Evolutionary conservation across 2,113 vertebrate genomes (phyloP), one percentile per base, ranked within the genome.

Genomic region (Panurus biarmicus): DNA sequence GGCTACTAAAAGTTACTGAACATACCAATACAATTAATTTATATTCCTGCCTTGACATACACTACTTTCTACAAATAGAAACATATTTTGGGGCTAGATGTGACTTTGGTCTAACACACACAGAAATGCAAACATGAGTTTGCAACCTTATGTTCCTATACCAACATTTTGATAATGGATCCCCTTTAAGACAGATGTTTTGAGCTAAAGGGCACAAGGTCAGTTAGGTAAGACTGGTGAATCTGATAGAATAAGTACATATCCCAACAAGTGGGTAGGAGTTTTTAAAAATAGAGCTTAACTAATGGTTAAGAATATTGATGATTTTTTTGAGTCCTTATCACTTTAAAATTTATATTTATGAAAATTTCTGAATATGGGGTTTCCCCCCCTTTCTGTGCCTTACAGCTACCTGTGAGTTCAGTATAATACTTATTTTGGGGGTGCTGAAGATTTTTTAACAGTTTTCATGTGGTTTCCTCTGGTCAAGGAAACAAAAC

Each of bases 381-480:
- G 11, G 14, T 10, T 3, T 2, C 4, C 6, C 8, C 5, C 4
- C 42, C 16, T 44, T 5, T 16, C 33, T n/a, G 1, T 6, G 7
- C 28, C 7, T 28, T 38, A 31, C 4, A 71, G 23, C 8, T 58
- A 6, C 31, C 17, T 50, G 9, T 77, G 28, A 82, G 9, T 10
- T 21, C 6, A 45, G 6, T 53, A 28, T 28, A 64, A 57, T 6
- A 85, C 2, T 42, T 45, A 33, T 54, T 64, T 25, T 22, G 10
- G 9, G 9, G 3, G 2, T 24, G 19, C 28, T 42, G 10, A 42
- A 62, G 24, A 53, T 25, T 45, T 72, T 76, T 65, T n/a, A 70
- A 48, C 7, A 54, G 1, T 47, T 87, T 76, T 66, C 26, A 33
- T 44, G 29, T 16, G 36, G 20, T 40, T 42, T 72, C 33, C 17